Percentiles rank a stretch among this genome's conserved stretches.
These are phyloP conservation scores for Lasioglossum villosulum DNA, from an alignment of 2,888 invertebrate genomes.

Conservation along the genomic window DNA sequence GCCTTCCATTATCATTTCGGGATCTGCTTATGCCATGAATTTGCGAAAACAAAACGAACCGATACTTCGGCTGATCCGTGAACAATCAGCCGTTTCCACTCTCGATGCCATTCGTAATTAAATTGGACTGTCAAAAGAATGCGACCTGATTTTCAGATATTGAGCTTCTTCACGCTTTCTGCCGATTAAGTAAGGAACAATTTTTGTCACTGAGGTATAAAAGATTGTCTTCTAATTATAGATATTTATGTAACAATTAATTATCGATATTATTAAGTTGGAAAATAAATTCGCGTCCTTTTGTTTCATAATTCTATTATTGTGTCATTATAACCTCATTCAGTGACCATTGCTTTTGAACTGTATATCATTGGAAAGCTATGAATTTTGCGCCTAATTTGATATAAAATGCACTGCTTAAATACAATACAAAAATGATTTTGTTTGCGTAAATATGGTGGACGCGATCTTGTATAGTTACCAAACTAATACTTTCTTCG, in stretches of 20 bases:
- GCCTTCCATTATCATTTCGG: slow-evolving; percentile 29
- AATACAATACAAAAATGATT: no score
- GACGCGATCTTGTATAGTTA: no score
- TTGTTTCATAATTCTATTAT: no score
- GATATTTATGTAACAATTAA: not conserved
- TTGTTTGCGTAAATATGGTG: no score
- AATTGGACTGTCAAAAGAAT: not conserved
- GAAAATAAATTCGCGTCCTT: no score
- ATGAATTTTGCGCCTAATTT: no score
- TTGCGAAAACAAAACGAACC: slow-evolving; percentile 9
- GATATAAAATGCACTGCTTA: no score
- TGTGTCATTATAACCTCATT: no score
- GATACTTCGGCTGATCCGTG: not conserved
- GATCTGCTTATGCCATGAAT: slow-evolving; percentile 14
- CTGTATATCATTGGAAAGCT: no score
- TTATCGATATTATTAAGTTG: not conserved
- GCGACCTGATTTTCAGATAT: not conserved
- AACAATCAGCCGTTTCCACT: not conserved
- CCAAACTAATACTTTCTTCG: no score
- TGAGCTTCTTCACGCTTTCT: not conserved
- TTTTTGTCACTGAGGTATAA: not conserved
- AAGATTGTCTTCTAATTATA: not conserved
- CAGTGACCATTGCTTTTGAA: no score
- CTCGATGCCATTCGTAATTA: not conserved
- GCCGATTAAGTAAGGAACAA: not conserved